Percentiles rank a stretch among this genome's conserved stretches.
phyloP scores from a whole-genome alignment of 2,113 vertebrate genomes.

The Danionella cerebrum region DNA sequence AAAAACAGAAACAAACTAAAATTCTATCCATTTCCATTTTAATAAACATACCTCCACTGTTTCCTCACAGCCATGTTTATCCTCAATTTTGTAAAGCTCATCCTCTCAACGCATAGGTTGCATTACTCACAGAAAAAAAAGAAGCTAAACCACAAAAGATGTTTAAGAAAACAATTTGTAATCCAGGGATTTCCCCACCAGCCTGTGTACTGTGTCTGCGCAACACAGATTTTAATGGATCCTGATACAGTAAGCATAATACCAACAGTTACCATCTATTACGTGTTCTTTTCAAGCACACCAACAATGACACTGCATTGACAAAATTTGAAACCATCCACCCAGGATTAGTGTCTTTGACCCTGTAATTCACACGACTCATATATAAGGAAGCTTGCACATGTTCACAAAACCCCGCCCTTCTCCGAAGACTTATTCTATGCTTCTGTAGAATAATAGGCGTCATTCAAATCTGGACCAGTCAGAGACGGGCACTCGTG shows the following conservation, averaged over 20 bases:
- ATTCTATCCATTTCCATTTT: background rate
- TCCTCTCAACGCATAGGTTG: background rate
- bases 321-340: slow-evolving; percentile 34
- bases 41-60: slow-evolving; percentile 30
- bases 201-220: background rate
- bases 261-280: slow-evolving; percentile 10
- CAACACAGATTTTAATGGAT: slow-evolving; percentile 6
- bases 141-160: background rate
- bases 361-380: slow-evolving; percentile 10
- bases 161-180: background rate
- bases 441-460: slow-evolving; percentile 30
- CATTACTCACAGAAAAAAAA: background rate
- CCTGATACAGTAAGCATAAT: slow-evolving; percentile 13
- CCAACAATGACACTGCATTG: slow-evolving; percentile 8
- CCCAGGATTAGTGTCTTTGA: slow-evolving; percentile 22
- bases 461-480: slow-evolving; percentile 4
- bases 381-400: background rate
- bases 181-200: slow-evolving; percentile 1
- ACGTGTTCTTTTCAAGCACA: slow-evolving; percentile 13
- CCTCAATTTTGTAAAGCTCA: slow-evolving; percentile 21
- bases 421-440: slow-evolving; percentile 6
- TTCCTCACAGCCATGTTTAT: background rate
- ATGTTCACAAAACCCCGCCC: slow-evolving; percentile 10
- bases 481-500: background rate
- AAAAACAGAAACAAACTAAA: background rate